Conservation (phyloP, 2,113 vertebrate genomes). For the Cyanoderma ruficeps region DNA sequence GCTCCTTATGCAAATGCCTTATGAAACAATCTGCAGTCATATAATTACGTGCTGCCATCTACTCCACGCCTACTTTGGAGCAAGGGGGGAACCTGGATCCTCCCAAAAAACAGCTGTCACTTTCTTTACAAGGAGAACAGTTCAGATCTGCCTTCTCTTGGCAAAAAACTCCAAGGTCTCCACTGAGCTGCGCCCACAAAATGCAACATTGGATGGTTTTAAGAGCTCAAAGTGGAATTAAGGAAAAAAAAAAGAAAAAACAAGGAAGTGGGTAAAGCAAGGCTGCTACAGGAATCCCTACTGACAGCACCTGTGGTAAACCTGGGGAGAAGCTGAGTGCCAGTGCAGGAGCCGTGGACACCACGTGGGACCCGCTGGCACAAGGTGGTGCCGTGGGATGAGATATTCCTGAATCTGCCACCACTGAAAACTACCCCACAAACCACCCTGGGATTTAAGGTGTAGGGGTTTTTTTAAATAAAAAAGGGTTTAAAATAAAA, state of each 20-base stretch:
- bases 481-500: not conserved
- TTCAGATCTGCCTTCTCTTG: not conserved
- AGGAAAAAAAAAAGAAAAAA: not conserved
- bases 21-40: not conserved
- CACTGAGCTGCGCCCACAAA: not conserved
- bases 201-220: not conserved
- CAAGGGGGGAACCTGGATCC: not conserved
- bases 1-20: slow-evolving; percentile 34
- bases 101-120: not conserved
- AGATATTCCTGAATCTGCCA: rapidly evolving
- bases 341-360: rapidly evolving
- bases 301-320: not conserved
- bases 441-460: not conserved
- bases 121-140: not conserved
- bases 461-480: not conserved
- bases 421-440: rapidly evolving
- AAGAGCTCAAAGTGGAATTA: not conserved
- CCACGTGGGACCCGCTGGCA: rapidly evolving
- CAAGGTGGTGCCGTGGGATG: not conserved
- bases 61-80: not conserved
- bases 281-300: not conserved
- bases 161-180: not conserved
- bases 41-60: not conserved
- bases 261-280: not conserved
- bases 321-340: not conserved